phyloP scores from a whole-genome alignment of 37 sponge, comb jelly and placozoan genomes.

The Ianthella basta region DNA sequence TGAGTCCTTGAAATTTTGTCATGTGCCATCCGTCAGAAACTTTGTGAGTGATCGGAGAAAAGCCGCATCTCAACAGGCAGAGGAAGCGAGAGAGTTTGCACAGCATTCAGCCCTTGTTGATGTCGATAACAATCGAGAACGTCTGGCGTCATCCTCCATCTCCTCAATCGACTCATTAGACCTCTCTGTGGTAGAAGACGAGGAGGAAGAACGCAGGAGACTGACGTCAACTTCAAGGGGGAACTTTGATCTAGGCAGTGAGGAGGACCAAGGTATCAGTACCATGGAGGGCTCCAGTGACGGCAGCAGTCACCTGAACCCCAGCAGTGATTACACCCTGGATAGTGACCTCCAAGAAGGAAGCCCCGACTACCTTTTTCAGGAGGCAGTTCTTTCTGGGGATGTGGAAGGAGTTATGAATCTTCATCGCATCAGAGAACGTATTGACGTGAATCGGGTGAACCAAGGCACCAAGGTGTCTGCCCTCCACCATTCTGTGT shows the following conservation, averaged over 20 bases:
- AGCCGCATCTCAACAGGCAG: not conserved
- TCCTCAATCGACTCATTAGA: constrained; percentile 14
- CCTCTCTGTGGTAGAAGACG: not conserved
- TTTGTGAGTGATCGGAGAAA: constrained; percentile 17
- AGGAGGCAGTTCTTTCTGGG: constrained; percentile 73
- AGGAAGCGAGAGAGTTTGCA: no score
- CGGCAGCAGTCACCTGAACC: constrained; percentile 22
- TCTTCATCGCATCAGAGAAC: constrained; percentile 53
- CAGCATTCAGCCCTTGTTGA: no score
- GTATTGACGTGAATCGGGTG: constrained; percentile 76
- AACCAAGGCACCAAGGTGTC: constrained; percentile 71
- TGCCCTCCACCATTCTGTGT: constrained; percentile 79
- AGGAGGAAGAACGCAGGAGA: not conserved
- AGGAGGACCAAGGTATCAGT: constrained; percentile 77
- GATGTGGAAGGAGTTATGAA: constrained; percentile 67
- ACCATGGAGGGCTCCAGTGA: constrained; percentile 89
- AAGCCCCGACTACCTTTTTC: constrained; percentile 74
- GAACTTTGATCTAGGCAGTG: not conserved
- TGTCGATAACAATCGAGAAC: not conserved
- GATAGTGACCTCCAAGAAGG: constrained; percentile 68
- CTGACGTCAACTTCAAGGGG: no score
- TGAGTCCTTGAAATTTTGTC: not conserved
- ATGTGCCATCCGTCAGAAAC: not conserved
- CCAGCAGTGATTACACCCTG: constrained; percentile 57
- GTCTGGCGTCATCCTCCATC: not conserved